A percentile compares a stretch with the other conserved stretches of the same genome.
phyloP scores from a whole-genome alignment of 2,113 vertebrate genomes.

The Sigmodon hispidus region DNA sequence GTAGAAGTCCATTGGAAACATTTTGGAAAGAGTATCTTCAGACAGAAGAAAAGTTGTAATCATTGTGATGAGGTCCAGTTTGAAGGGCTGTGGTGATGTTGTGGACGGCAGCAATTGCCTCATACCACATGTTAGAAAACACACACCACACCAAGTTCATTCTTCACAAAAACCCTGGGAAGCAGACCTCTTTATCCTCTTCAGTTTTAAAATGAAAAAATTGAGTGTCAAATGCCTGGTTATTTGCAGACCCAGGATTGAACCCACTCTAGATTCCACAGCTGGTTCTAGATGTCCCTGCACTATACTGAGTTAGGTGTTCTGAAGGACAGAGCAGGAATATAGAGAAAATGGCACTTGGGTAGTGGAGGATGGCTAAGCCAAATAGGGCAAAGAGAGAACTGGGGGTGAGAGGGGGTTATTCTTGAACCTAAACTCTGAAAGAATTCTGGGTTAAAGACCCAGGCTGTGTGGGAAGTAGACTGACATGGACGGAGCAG shows the following conservation, averaged over 20 bases:
- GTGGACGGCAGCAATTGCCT: background rate
- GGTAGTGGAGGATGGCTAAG: background rate
- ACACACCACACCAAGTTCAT: background rate
- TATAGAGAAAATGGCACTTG: background rate
- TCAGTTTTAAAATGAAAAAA: conserved; percentile 13
- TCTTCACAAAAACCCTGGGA: background rate
- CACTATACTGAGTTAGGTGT: background rate
- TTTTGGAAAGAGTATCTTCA: background rate
- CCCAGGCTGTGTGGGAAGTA: background rate
- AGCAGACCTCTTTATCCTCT: background rate
- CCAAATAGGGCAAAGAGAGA: too few relatives aligned
- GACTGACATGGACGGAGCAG: background rate
- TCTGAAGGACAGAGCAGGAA: background rate
- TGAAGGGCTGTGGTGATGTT: background rate
- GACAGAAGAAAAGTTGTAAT: conserved; percentile 11
- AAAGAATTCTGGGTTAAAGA: background rate
- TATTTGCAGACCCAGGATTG: background rate
- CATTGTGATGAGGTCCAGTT: background rate
- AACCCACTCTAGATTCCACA: background rate
- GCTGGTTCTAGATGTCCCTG: background rate
- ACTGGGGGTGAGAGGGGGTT: background rate
- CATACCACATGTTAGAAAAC: background rate
- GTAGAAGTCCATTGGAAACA: background rate
- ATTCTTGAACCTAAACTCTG: background rate
- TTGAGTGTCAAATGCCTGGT: background rate